These are phyloP conservation scores for Fabriciana adippe DNA, from an alignment of 2,888 invertebrate species.

Conservation along the genomic window DNA sequence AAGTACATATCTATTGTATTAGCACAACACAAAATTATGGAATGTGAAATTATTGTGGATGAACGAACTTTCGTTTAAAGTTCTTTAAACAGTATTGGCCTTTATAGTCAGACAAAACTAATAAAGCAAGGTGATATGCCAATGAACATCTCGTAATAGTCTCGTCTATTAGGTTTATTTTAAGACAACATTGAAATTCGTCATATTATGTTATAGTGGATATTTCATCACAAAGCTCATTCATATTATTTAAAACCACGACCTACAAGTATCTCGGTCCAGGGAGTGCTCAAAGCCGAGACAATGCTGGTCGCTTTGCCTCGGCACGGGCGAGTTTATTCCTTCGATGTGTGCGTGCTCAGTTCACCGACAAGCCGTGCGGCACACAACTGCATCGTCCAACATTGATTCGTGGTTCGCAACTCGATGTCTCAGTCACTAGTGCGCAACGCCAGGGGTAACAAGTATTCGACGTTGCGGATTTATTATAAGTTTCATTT, in stretches of 20 bases:
- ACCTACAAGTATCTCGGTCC: constrained; percentile 49
- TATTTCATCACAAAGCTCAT: constrained; percentile 46
- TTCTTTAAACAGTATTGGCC: too few species aligned
- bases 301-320: constrained; percentile 54
- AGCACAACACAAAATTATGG: too few species aligned
- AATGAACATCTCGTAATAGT: too few species aligned
- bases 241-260: constrained; percentile 49
- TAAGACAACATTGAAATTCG: too few species aligned
- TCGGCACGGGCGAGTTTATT: constrained; percentile 43
- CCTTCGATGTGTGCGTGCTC: constrained; percentile 52
- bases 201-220: not conserved
- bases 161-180: too few species aligned
- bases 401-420: constrained; percentile 78
- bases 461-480: constrained; percentile 60
- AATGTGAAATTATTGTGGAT: too few species aligned
- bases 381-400: constrained; percentile 66
- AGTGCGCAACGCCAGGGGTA: constrained; percentile 77
- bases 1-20: too few species aligned
- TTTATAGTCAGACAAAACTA: too few species aligned
- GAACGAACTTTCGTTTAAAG: too few species aligned
- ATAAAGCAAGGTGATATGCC: too few species aligned
- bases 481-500: constrained; percentile 72
- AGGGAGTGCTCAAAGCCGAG: constrained; percentile 47
- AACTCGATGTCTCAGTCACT: constrained; percentile 69
- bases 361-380: constrained; percentile 48